Evolutionary conservation across 2,888 invertebrate genomes (phyloP), one percentile per base, ranked within the genome.

Genomic region (Operophtera brumata): DNA sequence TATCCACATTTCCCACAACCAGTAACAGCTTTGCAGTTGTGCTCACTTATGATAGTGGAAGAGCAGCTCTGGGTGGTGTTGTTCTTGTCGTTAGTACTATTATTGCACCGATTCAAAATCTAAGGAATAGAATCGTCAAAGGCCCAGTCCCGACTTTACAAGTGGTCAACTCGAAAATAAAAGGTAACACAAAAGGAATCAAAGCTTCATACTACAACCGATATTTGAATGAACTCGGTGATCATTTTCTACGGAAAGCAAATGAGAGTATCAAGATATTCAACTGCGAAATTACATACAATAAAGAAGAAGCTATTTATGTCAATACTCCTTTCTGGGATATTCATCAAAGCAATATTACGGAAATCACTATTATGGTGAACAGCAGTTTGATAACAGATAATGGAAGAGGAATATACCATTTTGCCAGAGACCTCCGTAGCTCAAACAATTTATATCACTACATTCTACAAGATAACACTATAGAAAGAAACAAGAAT

Each of bases 371-470:
- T 0, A 93, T 99, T 61, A 96, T 96, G 87, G 92, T 99, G 1
- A 97, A 98, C 69, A 93, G 94, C 64, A 95, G 95, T 46, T 88
- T 95, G 54, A 95, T 99, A 35, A 93, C 93, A 0, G 95, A 96
- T 70, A 99, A 99, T 78, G 95, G 95, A 0, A 93, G 92, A 77
- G 97, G 98, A 10, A 94, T 99, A 59, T 92, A 93, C 50, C 98
- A 99, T 69, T 95, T 96, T 69, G 97, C 97, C 39, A 93, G 97
- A 72, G 98, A 99, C 82, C 93, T 99, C 67, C 93, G 98, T 65
- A 96, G 97, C 60, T 98, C 99, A 0, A 99, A 99, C 74, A 99
- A 99, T 86, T 91, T 99, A 0, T 99, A 98, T 90, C 97, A 99
- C 77, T 99, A 99, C 92, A 92, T 96, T 25, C 82, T 99, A 43